Percentiles rank a stretch among this genome's conserved stretches.
These are phyloP conservation scores for Leptocoma aspasia DNA, from an alignment of 2,113 vertebrate genomes.

Conservation along the genomic window DNA sequence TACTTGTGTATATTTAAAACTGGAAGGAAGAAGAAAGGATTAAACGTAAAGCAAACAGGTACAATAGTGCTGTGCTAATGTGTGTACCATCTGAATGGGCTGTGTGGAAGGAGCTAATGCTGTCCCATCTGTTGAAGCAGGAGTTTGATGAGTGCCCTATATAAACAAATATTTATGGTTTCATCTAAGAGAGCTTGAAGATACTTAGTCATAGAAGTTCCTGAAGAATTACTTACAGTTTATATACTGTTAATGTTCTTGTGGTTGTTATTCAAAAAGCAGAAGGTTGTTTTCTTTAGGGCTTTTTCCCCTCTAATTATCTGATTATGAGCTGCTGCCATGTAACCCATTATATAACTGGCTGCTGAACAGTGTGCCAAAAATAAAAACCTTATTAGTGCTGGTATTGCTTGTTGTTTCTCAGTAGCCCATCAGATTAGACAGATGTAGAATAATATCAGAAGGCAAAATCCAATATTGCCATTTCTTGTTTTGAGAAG, in stretches of 20 bases:
- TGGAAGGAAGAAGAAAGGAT: not conserved
- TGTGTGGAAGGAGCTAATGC: not conserved
- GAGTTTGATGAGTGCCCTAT: not conserved
- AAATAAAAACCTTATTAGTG: not conserved
- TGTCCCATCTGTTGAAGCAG: not conserved
- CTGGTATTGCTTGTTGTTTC: not conserved
- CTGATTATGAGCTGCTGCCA: not conserved
- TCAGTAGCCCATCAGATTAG: not conserved
- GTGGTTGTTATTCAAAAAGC: not conserved
- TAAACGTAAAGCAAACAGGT: not conserved
- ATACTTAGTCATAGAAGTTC: not conserved
- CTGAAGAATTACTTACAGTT: not conserved
- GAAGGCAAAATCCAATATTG: not conserved
- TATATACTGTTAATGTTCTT: not conserved
- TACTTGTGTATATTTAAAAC: not conserved
- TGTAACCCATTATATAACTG: not conserved
- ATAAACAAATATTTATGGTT: not conserved
- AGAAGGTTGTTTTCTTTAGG: not conserved
- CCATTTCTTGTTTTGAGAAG: not conserved
- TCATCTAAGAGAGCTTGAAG: not conserved
- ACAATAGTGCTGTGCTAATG: not conserved
- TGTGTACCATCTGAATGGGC: not conserved
- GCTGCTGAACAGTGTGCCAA: conserved; percentile 15
- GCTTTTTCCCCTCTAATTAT: not conserved
- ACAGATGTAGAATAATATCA: not conserved